Evolutionary conservation across 2,888 invertebrate species (phyloP).

Genomic region (Adelognathus sp.): DNA sequence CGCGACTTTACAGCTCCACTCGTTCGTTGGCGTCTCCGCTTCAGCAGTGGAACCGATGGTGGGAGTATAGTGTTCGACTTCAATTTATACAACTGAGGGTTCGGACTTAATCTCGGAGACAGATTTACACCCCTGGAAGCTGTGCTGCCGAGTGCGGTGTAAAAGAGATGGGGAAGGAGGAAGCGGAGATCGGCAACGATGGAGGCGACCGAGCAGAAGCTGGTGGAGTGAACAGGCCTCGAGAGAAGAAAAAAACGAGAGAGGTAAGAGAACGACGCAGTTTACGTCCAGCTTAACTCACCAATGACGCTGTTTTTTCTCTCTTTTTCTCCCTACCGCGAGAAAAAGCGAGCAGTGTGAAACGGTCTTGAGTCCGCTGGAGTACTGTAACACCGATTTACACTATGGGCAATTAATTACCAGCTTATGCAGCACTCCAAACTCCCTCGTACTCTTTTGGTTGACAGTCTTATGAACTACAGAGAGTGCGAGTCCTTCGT

Average conservation of each 20-base stretch:
- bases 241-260: constrained; percentile 13
- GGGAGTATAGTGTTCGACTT: constrained; percentile 70
- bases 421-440: constrained; percentile 46
- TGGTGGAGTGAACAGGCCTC: constrained; percentile 16
- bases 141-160: constrained; percentile 44
- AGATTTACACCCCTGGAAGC: constrained; percentile 75
- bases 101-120: constrained; percentile 76
- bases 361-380: constrained; percentile 52
- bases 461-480: constrained; percentile 28
- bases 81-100: constrained; percentile 76
- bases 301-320: constrained; percentile 44
- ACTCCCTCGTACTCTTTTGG: too few relatives aligned
- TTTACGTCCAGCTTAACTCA: constrained; percentile 53
- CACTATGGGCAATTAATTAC: constrained; percentile 58
- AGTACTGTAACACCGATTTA: constrained; percentile 55
- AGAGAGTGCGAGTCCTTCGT: constrained; percentile 48
- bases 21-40: constrained; percentile 51
- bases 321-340: background rate
- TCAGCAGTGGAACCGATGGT: constrained; percentile 53
- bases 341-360: constrained; percentile 43
- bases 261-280: constrained; percentile 36
- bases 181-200: constrained; percentile 35
- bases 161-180: constrained; percentile 24
- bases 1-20: background rate
- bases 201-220: constrained; percentile 34